Percentiles rank a stretch among this genome's conserved stretches.
These are phyloP conservation scores for Eulemur rufifrons DNA, from an alignment of 2,113 vertebrate genomes.

Conservation along the genomic window DNA sequence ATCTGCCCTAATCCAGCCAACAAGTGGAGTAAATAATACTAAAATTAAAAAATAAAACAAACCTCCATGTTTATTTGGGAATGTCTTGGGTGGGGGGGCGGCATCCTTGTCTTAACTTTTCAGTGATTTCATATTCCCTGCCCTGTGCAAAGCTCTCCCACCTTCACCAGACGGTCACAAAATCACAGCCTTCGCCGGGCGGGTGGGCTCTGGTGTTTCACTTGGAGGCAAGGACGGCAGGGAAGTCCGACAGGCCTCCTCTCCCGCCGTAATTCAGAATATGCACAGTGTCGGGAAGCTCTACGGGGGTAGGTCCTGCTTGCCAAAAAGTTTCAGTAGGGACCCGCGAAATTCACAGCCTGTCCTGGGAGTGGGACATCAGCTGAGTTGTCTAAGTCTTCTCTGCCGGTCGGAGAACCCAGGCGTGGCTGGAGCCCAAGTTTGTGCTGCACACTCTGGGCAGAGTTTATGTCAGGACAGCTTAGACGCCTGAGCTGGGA, in stretches of 20 bases:
- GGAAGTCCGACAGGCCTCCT: fast-evolving
- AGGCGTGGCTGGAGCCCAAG: fast-evolving
- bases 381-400: not conserved
- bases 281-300: not conserved
- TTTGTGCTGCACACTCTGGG: fast-evolving
- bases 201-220: no score
- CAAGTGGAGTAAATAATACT: no score
- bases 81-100: not conserved
- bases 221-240: not conserved
- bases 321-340: not conserved
- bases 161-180: not conserved
- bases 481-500: fast-evolving
- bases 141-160: not conserved
- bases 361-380: not conserved
- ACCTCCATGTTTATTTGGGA: not conserved
- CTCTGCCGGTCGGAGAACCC: no score
- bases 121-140: not conserved
- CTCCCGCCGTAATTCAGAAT: fast-evolving
- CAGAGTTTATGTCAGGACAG: no score
- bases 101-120: not conserved
- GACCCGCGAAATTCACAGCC: not conserved
- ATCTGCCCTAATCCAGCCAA: fast-evolving
- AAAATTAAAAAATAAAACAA: not conserved
- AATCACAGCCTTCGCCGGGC: not conserved
- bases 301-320: not conserved